phyloP scores from a whole-genome alignment of 2,797 vertebrate genomes.

The Emys orbicularis region DNA sequence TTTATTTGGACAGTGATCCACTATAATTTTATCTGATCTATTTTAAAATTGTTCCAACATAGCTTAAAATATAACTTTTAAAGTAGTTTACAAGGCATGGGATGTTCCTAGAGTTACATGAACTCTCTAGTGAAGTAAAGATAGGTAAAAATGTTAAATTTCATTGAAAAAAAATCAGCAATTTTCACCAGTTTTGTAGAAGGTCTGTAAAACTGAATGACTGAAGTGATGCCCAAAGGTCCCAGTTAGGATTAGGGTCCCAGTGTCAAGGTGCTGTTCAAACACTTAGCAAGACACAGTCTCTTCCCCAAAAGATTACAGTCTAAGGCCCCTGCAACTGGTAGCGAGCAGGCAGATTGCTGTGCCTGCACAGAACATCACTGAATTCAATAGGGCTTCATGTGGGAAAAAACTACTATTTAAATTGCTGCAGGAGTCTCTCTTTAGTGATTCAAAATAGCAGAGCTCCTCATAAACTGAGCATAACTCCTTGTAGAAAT shows the following conservation, averaged over 20 bases:
- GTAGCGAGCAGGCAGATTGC: not conserved
- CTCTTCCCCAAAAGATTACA: not conserved
- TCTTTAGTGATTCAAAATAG: not conserved
- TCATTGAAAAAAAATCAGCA: not conserved
- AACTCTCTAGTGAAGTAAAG: not conserved
- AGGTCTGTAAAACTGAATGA: not conserved
- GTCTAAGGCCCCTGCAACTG: not conserved
- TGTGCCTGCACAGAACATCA: not conserved
- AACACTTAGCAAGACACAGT: not conserved
- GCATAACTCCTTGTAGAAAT: not conserved
- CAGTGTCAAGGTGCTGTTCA: conserved; percentile 7
- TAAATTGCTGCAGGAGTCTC: not conserved
- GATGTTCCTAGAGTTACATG: not conserved
- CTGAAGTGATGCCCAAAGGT: not conserved
- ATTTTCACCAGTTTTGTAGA: not conserved
- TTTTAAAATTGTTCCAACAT: not conserved
- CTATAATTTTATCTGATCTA: not conserved
- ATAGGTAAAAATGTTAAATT: not conserved
- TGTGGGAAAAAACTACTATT: not conserved
- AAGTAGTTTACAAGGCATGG: not conserved
- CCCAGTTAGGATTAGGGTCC: not conserved
- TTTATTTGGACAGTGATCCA: not conserved
- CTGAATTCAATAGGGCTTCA: not conserved
- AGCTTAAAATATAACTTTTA: not conserved
- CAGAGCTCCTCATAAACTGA: not conserved